Base-by-base conservation (phyloP, 2,888 invertebrate species). In the Drosophila subsilvestris region DNA sequence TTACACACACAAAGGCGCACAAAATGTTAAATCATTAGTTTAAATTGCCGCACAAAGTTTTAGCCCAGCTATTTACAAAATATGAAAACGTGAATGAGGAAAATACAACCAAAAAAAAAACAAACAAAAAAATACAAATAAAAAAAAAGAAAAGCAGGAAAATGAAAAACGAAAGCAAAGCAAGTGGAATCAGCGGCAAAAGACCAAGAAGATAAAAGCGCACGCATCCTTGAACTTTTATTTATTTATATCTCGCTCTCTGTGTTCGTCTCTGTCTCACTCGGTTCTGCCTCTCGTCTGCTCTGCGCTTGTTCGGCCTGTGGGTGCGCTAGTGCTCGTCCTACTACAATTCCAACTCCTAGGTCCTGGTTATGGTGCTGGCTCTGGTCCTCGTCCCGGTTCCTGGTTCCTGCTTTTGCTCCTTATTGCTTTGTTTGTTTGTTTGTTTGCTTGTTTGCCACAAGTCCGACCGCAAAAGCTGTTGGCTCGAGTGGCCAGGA, bases 151-250 rank as follows among this genome's bases (percentile, higher is more conserved):
- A 43, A 27, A 9, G 42, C 10, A 18, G 60, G 42, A 66, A 50
- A 49, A 61, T 49, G 50, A 60, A 68, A 72, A 68, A 75, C 80
- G 83, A 79, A 68, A 68, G 78, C 80, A 86, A 76, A 68, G 76
- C 72, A 80, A 82, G 84, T 86, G 78, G 86, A 73, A 65, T 65
- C 74, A 65, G 65, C 74, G 54, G 74, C 74, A 74, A 74, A 74
- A 74, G 74, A 74, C 74, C 74, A 68, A 59, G 59, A 77, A 83
- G 87, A 83, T 86, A 83, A 83, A 83, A 83, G 83, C 85, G 87
- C 85, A 86, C 85, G 85, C 86, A 85, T 88, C 85, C 85, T 86
- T 86, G 86, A 88, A 86, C 88, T 86, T 86, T 88, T 88, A 86
- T 84, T 84, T 87, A 87, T 87, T 84, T 85, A 79, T 85, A 78